phyloP scores from a whole-genome alignment of 2,888 invertebrate species.

The Saturnia pavonia region DNA sequence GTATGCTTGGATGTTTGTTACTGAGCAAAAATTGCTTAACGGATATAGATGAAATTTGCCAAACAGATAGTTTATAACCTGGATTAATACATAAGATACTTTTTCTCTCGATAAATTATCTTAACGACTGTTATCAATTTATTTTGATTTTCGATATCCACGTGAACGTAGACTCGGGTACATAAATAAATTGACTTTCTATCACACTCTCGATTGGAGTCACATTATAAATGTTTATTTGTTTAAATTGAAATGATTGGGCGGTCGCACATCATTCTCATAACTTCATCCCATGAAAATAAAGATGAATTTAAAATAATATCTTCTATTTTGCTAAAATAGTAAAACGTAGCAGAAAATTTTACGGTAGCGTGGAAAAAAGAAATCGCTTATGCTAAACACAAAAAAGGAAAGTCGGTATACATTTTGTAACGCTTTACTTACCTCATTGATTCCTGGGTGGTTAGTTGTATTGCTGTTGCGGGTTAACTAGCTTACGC shows the following conservation, averaged over 20 bases:
- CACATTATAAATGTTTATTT: background rate
- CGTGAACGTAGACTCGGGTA: no score
- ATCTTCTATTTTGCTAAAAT: background rate
- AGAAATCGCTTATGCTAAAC: constrained; percentile 1
- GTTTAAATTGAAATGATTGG: constrained; percentile 1
- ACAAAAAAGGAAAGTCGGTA: background rate
- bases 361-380: background rate
- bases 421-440: constrained; percentile 24
- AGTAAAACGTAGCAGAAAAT: background rate
- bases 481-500: background rate
- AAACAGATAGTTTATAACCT: no score
- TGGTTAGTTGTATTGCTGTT: constrained; percentile 35
- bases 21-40: no score
- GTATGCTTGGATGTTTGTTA: no score
- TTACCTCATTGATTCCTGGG: constrained; percentile 60
- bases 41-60: no score
- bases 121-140: no score
- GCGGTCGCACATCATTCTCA: background rate
- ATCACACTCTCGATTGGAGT: background rate
- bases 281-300: background rate
- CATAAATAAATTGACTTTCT: constrained; percentile 8
- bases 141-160: no score
- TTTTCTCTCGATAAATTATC: no score
- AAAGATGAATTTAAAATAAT: background rate
- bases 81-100: no score